A percentile compares a stretch with the other conserved stretches of the same genome.
phyloP scores from a whole-genome alignment of 2,888 invertebrate genomes.

The Trissolcus brochymenae region DNA sequence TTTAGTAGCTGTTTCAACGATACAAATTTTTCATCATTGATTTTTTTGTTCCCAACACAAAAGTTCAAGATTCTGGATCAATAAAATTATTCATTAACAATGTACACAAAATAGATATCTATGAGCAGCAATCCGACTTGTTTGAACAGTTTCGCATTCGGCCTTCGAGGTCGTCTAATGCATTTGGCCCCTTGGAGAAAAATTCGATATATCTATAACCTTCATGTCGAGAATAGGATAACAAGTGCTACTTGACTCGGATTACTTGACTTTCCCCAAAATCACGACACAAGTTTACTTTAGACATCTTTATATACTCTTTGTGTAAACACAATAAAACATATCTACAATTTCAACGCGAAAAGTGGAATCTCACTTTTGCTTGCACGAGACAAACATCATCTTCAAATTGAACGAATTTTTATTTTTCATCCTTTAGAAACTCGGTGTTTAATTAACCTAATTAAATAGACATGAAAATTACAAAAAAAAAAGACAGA shows the following conservation, averaged over 20 bases:
- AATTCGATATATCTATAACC: slow-evolving; percentile 62
- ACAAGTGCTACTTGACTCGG: slow-evolving; percentile 66
- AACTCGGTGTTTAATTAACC: no score
- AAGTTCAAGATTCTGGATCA: no score
- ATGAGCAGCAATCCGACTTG: slow-evolving; percentile 26
- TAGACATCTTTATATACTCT: slow-evolving; percentile 16
- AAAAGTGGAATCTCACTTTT: not conserved
- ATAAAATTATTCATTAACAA: slow-evolving; percentile 17
- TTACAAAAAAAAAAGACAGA: no score
- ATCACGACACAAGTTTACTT: slow-evolving; percentile 25
- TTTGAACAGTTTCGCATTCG: slow-evolving; percentile 66
- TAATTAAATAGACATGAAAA: no score
- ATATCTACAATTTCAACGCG: not conserved
- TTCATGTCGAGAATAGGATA: slow-evolving; percentile 61
- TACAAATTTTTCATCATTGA: no score
- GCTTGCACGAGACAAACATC: no score
- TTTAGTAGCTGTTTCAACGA: no score
- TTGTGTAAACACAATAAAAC: slow-evolving; percentile 14
- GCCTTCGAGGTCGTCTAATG: slow-evolving; percentile 62
- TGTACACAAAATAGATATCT: slow-evolving; percentile 17
- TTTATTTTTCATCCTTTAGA: no score
- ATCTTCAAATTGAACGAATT: no score
- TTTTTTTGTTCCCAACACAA: no score
- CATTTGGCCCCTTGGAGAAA: slow-evolving; percentile 65
- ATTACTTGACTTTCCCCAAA: slow-evolving; percentile 62